phyloP scores from a whole-genome alignment of 2,113 vertebrate genomes.

The Lanius collurio region DNA sequence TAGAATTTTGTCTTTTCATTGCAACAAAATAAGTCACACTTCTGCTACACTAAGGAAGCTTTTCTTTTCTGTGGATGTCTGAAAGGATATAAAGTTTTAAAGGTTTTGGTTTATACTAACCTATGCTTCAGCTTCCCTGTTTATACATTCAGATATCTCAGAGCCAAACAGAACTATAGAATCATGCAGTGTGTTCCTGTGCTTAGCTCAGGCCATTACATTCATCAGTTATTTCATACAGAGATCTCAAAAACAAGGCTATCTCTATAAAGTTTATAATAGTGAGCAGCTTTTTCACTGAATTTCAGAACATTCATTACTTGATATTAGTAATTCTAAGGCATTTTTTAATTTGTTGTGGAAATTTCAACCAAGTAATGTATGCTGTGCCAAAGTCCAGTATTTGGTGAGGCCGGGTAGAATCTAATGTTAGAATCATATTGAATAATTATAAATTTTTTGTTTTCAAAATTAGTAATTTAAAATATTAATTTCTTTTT shows the following conservation, averaged over 20 bases:
- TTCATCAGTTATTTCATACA: not conserved
- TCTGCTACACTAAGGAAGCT: not conserved
- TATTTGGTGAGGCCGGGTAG: not conserved
- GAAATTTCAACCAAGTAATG: not conserved
- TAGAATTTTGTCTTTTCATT: not conserved
- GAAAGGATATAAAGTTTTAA: not conserved
- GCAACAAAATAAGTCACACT: not conserved
- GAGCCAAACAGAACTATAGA: not conserved
- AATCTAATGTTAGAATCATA: not conserved
- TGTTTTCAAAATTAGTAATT: not conserved
- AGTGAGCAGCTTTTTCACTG: not conserved
- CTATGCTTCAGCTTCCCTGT: not conserved
- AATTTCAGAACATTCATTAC: not conserved
- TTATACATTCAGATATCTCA: not conserved
- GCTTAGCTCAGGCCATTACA: not conserved
- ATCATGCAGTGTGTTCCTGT: not conserved
- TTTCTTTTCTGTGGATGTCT: not conserved
- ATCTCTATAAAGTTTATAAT: not conserved
- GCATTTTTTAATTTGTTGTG: not conserved
- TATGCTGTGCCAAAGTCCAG: fast-evolving
- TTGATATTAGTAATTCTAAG: not conserved
- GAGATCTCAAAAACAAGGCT: fast-evolving
- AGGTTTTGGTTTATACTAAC: not conserved
- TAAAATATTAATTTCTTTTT: not conserved
- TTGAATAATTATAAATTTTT: not conserved